Evolutionary conservation across 2,113 vertebrate genomes (phyloP).

Genomic region (Jacana jacana): DNA sequence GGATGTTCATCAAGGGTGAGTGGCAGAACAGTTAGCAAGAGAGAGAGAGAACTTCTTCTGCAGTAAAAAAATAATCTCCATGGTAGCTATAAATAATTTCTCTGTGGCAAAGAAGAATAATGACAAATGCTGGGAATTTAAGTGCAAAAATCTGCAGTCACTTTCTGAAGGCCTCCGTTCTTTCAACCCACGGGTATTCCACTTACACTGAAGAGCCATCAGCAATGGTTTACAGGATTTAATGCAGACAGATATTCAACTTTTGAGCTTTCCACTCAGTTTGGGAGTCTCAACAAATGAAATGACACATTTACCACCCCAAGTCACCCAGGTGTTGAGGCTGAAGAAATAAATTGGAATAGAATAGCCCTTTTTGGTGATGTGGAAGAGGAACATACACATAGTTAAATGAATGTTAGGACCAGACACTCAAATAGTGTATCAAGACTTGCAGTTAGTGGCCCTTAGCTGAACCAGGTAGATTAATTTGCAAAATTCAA

Average conservation of each 20-base stretch:
- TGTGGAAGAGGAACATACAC: accelerated
- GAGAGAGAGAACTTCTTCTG: background rate
- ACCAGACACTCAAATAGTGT: background rate
- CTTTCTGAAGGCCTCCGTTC: background rate
- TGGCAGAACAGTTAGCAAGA: background rate
- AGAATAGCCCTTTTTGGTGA: background rate
- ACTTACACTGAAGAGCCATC: background rate
- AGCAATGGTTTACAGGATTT: background rate
- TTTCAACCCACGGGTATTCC: background rate
- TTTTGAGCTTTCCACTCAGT: background rate
- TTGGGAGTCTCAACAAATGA: background rate
- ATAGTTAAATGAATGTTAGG: background rate
- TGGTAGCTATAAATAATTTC: background rate
- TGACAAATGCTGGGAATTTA: background rate
- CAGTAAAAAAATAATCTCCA: background rate
- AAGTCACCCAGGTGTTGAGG: background rate
- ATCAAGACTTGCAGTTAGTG: background rate
- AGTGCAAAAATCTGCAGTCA: background rate
- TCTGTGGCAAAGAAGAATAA: background rate
- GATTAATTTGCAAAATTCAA: background rate
- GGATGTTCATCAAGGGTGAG: background rate
- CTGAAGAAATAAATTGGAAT: background rate
- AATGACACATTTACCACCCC: background rate
- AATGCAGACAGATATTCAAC: background rate
- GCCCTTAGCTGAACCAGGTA: background rate